Conservation (phyloP, 1,140 invertebrate species). For the Metopolophium dirhodum region DNA sequence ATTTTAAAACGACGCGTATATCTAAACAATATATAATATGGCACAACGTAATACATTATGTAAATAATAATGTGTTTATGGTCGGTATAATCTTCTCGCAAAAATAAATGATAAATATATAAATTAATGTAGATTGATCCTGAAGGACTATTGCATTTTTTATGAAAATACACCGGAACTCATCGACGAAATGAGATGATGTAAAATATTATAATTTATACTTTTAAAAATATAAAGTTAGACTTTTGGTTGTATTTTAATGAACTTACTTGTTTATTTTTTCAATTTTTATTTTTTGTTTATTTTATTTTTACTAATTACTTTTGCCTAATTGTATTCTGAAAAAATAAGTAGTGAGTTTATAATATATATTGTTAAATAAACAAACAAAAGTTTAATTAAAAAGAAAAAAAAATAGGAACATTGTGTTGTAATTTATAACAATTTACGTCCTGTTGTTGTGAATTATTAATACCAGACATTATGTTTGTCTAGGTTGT, state of each 20-base stretch:
- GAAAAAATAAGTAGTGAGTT: background rate
- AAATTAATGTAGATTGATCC: background rate
- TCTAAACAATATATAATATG: background rate
- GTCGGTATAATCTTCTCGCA: background rate
- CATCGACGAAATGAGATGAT: background rate
- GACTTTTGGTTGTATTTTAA: background rate
- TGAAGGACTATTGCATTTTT: background rate
- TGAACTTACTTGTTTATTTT: background rate
- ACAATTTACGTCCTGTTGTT: background rate
- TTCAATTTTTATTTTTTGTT: background rate
- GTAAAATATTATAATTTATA: background rate
- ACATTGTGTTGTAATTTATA: background rate
- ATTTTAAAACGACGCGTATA: background rate
- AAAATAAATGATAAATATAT: background rate
- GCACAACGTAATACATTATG: background rate
- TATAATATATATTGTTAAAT: background rate
- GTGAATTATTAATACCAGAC: background rate
- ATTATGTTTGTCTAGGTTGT: background rate
- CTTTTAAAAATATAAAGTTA: background rate
- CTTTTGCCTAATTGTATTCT: background rate
- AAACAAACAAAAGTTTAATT: too few species aligned
- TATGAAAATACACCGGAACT: background rate
- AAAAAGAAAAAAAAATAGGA: background rate
- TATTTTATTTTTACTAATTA: background rate
- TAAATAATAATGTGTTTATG: background rate